Conservation (phyloP, 2,113 vertebrate species). For the Chionodraco myersi region DNA sequence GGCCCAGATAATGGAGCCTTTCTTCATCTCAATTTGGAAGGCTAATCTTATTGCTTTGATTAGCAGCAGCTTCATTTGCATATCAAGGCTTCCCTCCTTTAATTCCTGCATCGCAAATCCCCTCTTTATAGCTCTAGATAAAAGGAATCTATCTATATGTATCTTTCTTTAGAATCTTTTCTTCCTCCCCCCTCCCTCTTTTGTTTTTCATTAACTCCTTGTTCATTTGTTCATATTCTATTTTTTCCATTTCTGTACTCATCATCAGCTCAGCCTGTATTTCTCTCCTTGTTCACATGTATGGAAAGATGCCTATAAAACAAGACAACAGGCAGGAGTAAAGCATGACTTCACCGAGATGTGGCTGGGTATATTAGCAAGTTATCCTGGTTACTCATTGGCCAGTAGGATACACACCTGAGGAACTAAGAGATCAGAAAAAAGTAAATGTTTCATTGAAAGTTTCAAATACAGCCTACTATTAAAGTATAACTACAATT, state of each 20-base stretch:
- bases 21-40: constrained; percentile 89
- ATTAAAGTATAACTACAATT: constrained; percentile 64
- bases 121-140: constrained; percentile 77
- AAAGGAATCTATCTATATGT: constrained; percentile 81
- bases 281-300: neutral
- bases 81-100: constrained; percentile 86
- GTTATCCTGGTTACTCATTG: constrained; percentile 71
- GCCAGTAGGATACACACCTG: neutral
- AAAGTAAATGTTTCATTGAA: constrained; percentile 43
- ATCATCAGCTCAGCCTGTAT: constrained; percentile 13
- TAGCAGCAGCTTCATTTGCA: constrained; percentile 86
- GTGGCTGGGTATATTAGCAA: constrained; percentile 13
- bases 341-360: constrained; percentile 30
- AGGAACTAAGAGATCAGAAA: neutral
- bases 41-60: constrained; percentile 90
- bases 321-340: constrained; percentile 2
- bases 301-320: constrained; percentile 9
- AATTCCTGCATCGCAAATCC: constrained; percentile 82
- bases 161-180: constrained; percentile 80
- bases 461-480: constrained; percentile 22
- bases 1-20: constrained; percentile 87
- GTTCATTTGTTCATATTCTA: constrained; percentile 46
- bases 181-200: constrained; percentile 39
- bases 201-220: constrained; percentile 54
- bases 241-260: constrained; percentile 22